Evolutionary conservation across 2,888 invertebrate genomes (phyloP).

Genomic region (Dastarcus helophoroides): DNA sequence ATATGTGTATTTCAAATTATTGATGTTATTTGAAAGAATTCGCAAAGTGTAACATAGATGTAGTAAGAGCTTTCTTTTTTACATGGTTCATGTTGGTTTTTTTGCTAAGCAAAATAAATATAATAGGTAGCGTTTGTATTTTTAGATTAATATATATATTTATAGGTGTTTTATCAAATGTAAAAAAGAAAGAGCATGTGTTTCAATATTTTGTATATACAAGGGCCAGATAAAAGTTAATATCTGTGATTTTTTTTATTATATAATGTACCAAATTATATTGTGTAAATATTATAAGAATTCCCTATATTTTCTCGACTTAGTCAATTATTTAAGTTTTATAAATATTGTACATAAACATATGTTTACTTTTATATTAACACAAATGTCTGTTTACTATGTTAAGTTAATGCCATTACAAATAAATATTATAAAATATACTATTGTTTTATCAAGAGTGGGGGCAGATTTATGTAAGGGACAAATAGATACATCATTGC

Average conservation of each 20-base stretch:
- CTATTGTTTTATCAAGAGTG: slow-evolving; percentile 1
- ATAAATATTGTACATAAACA: slow-evolving; percentile 29
- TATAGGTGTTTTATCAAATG: too few species aligned
- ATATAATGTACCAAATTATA: slow-evolving; percentile 29
- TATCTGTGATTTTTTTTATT: slow-evolving; percentile 39
- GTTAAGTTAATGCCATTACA: slow-evolving; percentile 29
- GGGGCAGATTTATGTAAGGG: too few species aligned
- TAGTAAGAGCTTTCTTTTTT: too few species aligned
- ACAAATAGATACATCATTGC: too few species aligned
- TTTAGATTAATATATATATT: too few species aligned
- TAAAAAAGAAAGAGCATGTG: slow-evolving; percentile 1
- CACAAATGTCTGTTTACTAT: slow-evolving; percentile 27
- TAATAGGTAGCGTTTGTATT: too few species aligned
- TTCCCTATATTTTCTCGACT: slow-evolving; percentile 28
- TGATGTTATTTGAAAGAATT: too few species aligned
- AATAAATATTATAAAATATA: slow-evolving; percentile 16
- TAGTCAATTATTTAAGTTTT: slow-evolving; percentile 31
- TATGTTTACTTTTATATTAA: slow-evolving; percentile 34
- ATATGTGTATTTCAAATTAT: too few species aligned
- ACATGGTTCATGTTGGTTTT: too few species aligned
- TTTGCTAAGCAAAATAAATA: too few species aligned
- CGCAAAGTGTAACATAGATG: too few species aligned
- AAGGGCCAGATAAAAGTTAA: slow-evolving; percentile 34
- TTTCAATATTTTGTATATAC: slow-evolving; percentile 4
- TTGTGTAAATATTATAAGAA: slow-evolving; percentile 27